A percentile compares a stretch with the other conserved stretches of the same genome.
Evolutionary conservation across 1,140 invertebrate genomes (phyloP).

Genomic region (Galleria mellonella): DNA sequence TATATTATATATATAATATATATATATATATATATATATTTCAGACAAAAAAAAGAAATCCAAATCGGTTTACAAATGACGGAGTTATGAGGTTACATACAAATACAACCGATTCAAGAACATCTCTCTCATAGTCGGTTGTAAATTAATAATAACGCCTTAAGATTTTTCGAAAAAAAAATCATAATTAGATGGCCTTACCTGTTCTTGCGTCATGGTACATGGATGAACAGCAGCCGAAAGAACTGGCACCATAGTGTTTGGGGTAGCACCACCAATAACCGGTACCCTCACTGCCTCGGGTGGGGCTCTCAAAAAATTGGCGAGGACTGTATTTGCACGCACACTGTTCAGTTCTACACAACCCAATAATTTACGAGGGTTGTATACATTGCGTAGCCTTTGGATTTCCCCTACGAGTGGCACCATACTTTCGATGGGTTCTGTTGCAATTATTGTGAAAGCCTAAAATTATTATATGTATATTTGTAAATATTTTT

Average conservation of each 20-base stretch:
- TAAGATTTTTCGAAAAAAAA: too few species aligned
- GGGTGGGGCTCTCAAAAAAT: constrained; percentile 76
- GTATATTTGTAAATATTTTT: background rate
- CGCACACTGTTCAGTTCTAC: constrained; percentile 85
- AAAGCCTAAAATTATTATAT: constrained; percentile 61
- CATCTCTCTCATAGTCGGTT: too few species aligned
- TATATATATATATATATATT: too few species aligned
- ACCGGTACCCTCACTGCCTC: constrained; percentile 84
- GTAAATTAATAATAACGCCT: too few species aligned
- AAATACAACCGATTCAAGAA: too few species aligned
- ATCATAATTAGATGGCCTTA: constrained; percentile 4
- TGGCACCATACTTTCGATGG: constrained; percentile 77
- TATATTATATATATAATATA: too few species aligned
- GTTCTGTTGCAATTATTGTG: constrained; percentile 75
- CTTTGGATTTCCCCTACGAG: constrained; percentile 75
- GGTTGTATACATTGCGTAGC: constrained; percentile 78
- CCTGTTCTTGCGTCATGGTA: constrained; percentile 53
- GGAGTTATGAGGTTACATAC: too few species aligned
- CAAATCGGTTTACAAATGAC: too few species aligned
- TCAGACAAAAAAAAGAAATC: too few species aligned
- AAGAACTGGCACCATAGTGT: constrained; percentile 88
- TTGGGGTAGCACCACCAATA: constrained; percentile 86
- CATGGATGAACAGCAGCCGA: constrained; percentile 79
- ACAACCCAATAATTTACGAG: constrained; percentile 84
- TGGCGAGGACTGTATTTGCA: constrained; percentile 82